phyloP scores from a whole-genome alignment of 2,888 invertebrate genomes.

The Drosophila cracens region DNA sequence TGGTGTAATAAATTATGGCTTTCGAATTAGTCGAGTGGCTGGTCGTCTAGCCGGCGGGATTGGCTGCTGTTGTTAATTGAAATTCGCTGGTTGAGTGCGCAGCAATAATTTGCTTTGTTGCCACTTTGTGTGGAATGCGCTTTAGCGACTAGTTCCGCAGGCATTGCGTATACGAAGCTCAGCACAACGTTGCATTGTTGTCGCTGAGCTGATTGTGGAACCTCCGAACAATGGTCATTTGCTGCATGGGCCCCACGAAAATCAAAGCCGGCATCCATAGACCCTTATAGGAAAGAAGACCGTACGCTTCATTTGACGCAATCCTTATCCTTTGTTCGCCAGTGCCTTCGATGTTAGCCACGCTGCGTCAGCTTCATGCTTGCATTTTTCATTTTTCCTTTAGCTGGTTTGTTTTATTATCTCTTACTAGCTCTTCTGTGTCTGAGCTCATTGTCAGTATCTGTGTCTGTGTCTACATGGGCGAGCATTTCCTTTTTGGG shows the following conservation, averaged over 20 bases:
- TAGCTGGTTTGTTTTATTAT: conserved; percentile 57
- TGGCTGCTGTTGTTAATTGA: conserved; percentile 62
- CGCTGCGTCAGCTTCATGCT: conserved; percentile 45
- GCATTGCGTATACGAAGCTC: conserved; percentile 49
- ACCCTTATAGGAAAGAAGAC: conserved; percentile 29
- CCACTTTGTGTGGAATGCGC: conserved; percentile 7
- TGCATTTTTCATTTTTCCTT: conserved; percentile 56
- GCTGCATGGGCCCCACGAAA: conserved; percentile 14
- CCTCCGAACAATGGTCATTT: conserved; percentile 40
- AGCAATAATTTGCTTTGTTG: conserved; percentile 54
- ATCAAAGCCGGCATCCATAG: conserved; percentile 16
- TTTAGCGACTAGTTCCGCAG: conserved; percentile 21
- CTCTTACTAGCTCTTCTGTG: conserved; percentile 22
- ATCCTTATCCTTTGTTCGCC: conserved; percentile 68
- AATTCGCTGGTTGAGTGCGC: conserved; percentile 52
- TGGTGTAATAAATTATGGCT: conserved; percentile 4
- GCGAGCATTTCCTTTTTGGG: conserved; percentile 21
- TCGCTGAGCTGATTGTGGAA: conserved; percentile 29
- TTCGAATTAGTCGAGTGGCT: conserved; percentile 4
- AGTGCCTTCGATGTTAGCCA: conserved; percentile 16
- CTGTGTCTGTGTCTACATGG: conserved; percentile 1
- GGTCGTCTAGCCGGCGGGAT: conserved; percentile 17
- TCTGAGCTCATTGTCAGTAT: conserved; percentile 8
- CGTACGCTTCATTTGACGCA: conserved; percentile 67
- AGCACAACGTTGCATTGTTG: conserved; percentile 41